Evolutionary conservation across 2,888 invertebrate species (phyloP).

Genomic region (Pristionchus fissidentatus): DNA sequence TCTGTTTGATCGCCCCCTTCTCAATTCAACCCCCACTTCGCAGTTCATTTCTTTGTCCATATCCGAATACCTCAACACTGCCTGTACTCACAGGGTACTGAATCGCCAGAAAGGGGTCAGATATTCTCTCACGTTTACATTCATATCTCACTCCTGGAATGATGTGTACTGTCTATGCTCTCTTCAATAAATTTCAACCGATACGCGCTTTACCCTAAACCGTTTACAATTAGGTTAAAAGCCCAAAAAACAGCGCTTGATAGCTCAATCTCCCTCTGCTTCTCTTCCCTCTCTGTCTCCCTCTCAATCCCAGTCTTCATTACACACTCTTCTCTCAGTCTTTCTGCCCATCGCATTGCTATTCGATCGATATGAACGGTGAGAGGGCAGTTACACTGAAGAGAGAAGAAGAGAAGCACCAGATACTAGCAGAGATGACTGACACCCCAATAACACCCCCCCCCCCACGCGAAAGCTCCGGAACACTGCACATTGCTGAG

Average conservation of each 20-base stretch:
- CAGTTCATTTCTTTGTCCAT: too few species aligned
- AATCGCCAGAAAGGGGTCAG: too few species aligned
- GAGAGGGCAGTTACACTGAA: neutral
- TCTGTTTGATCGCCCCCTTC: conserved; percentile 22
- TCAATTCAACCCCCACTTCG: conserved; percentile 7
- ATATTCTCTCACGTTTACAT: too few species aligned
- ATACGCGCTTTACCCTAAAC: too few species aligned
- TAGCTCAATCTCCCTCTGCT: neutral
- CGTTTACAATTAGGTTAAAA: too few species aligned
- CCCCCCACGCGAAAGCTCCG: neutral
- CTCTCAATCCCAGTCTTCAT: conserved; percentile 30
- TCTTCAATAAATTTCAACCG: too few species aligned
- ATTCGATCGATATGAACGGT: conserved; percentile 21
- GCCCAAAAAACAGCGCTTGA: too few species aligned
- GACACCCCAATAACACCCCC: too few species aligned
- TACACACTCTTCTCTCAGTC: conserved; percentile 10
- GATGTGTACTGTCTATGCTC: too few species aligned
- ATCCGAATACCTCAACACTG: too few species aligned
- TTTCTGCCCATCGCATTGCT: conserved; percentile 6
- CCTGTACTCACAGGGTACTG: too few species aligned
- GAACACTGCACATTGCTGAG: neutral
- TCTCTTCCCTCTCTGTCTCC: neutral
- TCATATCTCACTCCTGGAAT: too few species aligned
- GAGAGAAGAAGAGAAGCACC: neutral
- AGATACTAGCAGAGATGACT: neutral